Base-by-base conservation (phyloP, 2,113 vertebrate species). In the Cyprinodon variegatus region DNA sequence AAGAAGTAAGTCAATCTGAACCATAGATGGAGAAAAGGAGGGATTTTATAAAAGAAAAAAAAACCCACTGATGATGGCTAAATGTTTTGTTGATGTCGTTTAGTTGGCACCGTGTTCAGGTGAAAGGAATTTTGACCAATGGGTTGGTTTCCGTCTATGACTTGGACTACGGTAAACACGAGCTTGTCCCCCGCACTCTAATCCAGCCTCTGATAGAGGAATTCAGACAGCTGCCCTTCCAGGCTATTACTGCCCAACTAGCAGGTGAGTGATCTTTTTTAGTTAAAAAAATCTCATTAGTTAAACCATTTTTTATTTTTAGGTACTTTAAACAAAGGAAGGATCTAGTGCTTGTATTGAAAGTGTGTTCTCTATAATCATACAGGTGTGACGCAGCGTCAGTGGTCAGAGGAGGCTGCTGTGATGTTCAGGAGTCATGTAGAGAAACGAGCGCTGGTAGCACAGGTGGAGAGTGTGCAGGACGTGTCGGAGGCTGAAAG, bases 381-480 rank as follows among this genome's bases (percentile, higher is more conserved):
- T 79, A 0, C 86, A 99, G 98, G 96, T 70, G 90, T 97, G 71
- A 93, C 91, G 39, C 94, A 83, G 68, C 86, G 72, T 39, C 94
- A 94, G 76, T 99, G 97, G 98, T 95, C 96, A 10, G 97, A 98
- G 86, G 97, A 97, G 81, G 94, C 96, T 10, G 95, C 96, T 0
- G 95, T 97, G 90, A 91, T 99, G 6, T 99, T 99, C 91, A 94
- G 98, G 76, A 97, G 96, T 88, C 96, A 98, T 1, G 96, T 98
- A 68, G 97, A 98, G 93, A 95, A 95, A 75, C 96, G 94, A 71
- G 93, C 97, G 0, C 91, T 99, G 81, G 97, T 98, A 37, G 97
- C 98, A 0, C 90, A 95, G 79, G 92, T 99, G 74, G 93, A 96
- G 79, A 79, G 94, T 2, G 88, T 97, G 57, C 86, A 91, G 46